Evolutionary conservation across 2,797 vertebrate species (phyloP), one percentile per base, ranked within the genome.

Genomic region (Poecilia gillii): DNA sequence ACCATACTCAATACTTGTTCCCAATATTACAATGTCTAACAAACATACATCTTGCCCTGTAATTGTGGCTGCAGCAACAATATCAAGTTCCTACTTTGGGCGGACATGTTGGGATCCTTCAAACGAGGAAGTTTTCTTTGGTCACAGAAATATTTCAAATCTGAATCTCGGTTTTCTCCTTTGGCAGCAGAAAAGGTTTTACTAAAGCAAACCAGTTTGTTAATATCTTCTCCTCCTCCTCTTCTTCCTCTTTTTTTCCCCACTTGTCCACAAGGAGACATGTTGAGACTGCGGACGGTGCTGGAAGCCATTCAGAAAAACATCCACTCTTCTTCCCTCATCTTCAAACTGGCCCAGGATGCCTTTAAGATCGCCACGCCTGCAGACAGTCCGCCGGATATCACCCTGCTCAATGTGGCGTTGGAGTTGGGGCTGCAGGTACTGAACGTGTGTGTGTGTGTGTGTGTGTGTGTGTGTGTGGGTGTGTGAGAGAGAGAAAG

Each of bases 281-380:
- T 99, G 96, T 92, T 98, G 91, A 96, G 97, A 87, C 93, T 99
- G 74, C 96, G 97, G 84, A 99, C 98, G 0, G 98, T 99, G 87
- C 95, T 99, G 82, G 98, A 99, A 91, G 97, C 97, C 90, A 98
- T 99, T 91, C 98, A 99, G 95, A 99, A 99, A 87, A 98, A 99
- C 93, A 99, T 99, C 91, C 98, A 99, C 93, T 99, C 98, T 76
- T 99, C 98, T 14, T 99, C 98, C 36, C 95, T 99, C 88, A 99
- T 99, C 95, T 99, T 99, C 94, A 99, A 99, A 92, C 94, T 99
- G 93, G 98, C 98, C 80, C 98, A 99, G 89, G 98, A 99, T 0
- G 98, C 98, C 5, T 99, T 99, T 90, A 99, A 99, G 94, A 99
- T 99, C 1, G 98, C 98, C 77, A 99, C 98, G 0, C 98, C 98